Evolutionary conservation across 2,888 invertebrate species (phyloP).

Genomic region (Biston betularia): DNA sequence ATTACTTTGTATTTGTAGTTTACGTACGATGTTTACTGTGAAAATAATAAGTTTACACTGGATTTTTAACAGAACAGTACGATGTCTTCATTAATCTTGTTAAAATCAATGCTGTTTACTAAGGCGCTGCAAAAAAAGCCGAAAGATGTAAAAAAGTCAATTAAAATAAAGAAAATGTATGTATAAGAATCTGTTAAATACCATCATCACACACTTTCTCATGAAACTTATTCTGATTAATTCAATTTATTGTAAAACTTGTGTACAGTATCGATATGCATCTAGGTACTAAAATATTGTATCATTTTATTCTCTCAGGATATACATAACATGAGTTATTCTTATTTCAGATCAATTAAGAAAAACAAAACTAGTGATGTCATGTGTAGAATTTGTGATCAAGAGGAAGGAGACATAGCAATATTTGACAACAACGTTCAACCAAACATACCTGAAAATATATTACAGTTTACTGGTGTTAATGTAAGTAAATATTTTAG

Average conservation of each 20-base stretch:
- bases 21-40: too few relatives aligned
- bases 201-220: too few relatives aligned
- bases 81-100: conserved; percentile 73
- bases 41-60: too few relatives aligned
- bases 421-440: conserved; percentile 71
- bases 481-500: conserved; percentile 56
- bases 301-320: too few relatives aligned
- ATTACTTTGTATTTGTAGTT: too few relatives aligned
- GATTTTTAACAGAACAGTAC: not conserved
- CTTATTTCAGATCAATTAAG: conserved; percentile 53
- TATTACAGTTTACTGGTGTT: conserved; percentile 72
- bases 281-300: too few relatives aligned
- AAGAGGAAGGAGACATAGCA: conserved; percentile 67
- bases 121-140: conserved; percentile 59
- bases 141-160: conserved; percentile 59
- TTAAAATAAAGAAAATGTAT: conserved; percentile 63
- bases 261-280: too few relatives aligned
- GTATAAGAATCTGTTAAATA: conserved; percentile 37
- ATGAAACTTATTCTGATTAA: too few relatives aligned
- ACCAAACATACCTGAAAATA: conserved; percentile 72
- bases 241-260: too few relatives aligned
- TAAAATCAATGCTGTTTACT: conserved; percentile 76
- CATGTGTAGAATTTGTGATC: conserved; percentile 72
- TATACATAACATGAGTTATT: not conserved
- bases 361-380: conserved; percentile 39